Evolutionary conservation across 2,797 vertebrate genomes (phyloP).

Genomic region (Sebastes nivosus): DNA sequence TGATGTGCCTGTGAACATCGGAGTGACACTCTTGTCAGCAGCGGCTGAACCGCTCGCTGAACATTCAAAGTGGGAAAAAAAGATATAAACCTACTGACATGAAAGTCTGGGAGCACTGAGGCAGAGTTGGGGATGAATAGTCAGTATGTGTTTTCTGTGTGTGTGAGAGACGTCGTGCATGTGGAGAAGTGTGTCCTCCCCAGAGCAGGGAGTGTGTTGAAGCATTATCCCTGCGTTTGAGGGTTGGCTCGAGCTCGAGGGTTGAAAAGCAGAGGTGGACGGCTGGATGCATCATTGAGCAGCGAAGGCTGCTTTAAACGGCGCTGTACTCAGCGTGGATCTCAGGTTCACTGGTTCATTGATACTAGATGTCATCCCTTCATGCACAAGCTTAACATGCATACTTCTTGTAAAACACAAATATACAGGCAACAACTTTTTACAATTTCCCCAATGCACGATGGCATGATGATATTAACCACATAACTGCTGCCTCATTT

Average conservation of each 20-base stretch:
- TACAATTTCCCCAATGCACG: neutral
- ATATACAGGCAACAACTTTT: neutral
- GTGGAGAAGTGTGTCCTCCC: conserved; percentile 30
- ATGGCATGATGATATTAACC: conserved; percentile 1
- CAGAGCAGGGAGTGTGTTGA: conserved; percentile 35
- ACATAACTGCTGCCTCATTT: conserved; percentile 34
- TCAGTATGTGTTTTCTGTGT: conserved; percentile 33
- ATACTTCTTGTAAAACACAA: neutral
- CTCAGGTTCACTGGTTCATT: conserved; percentile 30
- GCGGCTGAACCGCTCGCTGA: conserved; percentile 39
- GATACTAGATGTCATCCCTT: conserved; percentile 10
- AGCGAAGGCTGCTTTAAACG: conserved; percentile 53
- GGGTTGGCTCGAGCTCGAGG: conserved; percentile 57
- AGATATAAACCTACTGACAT: conserved; percentile 57
- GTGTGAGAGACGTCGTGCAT: conserved; percentile 1
- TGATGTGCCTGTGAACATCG: conserved; percentile 66
- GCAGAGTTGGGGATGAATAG: conserved; percentile 48
- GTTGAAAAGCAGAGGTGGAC: conserved; percentile 57
- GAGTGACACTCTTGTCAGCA: conserved; percentile 62
- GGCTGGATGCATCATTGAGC: conserved; percentile 65
- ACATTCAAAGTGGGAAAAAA: conserved; percentile 50
- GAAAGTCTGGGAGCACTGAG: conserved; percentile 60
- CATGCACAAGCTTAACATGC: conserved; percentile 7
- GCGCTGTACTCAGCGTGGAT: conserved; percentile 27
- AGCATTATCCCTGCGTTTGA: conserved; percentile 61